Conservation (phyloP, 2,888 invertebrate genomes). For the Papilio gigon region DNA sequence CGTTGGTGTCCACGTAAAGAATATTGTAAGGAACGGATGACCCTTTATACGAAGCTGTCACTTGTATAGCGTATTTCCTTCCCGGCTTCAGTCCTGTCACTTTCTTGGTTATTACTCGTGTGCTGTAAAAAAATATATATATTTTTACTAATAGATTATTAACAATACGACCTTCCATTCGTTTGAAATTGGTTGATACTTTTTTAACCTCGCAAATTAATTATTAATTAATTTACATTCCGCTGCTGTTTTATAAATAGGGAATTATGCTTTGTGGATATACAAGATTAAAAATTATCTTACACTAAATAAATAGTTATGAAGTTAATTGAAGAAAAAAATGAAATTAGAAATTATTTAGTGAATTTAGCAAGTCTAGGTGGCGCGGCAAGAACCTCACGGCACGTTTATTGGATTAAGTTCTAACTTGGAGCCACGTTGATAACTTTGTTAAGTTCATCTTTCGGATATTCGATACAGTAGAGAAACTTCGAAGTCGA, state of each 20-base stretch:
- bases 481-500: constrained; percentile 8
- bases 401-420: constrained; percentile 33
- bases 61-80: constrained; percentile 73
- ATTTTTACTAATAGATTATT: too few species aligned
- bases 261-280: background rate
- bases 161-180: too few species aligned
- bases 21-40: constrained; percentile 68
- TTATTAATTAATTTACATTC: too few species aligned
- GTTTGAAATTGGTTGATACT: too few species aligned
- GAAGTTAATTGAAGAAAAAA: background rate
- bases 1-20: constrained; percentile 69
- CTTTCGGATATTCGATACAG: constrained; percentile 23
- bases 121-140: constrained; percentile 54
- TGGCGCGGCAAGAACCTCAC: constrained; percentile 12
- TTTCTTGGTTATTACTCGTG: constrained; percentile 68
- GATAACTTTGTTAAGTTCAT: constrained; percentile 34
- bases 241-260: too few species aligned
- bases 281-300: background rate
- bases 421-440: constrained; percentile 31
- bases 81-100: constrained; percentile 65
- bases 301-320: background rate
- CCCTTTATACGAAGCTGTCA: constrained; percentile 66
- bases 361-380: constrained; percentile 23
- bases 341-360: constrained; percentile 22
- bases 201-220: too few species aligned